These are phyloP conservation scores for Podocnemis expansa DNA, from an alignment of 2,113 vertebrate genomes.

Conservation along the genomic window DNA sequence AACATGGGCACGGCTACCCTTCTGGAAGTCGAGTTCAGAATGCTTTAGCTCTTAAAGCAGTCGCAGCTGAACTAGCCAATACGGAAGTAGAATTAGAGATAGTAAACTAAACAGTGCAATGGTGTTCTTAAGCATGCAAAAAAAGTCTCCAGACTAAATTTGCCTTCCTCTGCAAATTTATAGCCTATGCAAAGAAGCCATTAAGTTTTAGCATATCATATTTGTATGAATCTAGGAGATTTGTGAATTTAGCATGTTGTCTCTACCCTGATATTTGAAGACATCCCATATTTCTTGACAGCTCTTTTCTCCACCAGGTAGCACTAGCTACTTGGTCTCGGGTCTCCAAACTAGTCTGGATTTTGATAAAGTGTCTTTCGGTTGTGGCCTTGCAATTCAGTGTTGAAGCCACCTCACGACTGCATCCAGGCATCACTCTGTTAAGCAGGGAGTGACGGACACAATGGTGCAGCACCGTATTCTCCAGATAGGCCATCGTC, in stretches of 20 bases:
- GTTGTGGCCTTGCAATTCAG: background rate
- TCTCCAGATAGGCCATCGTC: background rate
- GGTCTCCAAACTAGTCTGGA: background rate
- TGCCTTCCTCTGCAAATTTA: background rate
- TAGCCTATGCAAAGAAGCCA: background rate
- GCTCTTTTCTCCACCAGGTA: background rate
- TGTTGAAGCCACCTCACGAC: background rate
- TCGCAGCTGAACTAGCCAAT: background rate
- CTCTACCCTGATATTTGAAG: background rate
- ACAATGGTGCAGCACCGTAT: background rate
- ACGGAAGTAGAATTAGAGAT: background rate
- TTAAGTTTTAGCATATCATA: background rate
- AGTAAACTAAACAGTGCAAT: background rate
- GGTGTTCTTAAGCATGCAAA: background rate
- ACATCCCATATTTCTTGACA: background rate
- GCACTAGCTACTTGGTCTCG: background rate
- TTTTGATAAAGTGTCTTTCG: background rate
- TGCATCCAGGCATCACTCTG: fast-evolving
- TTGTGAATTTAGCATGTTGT: background rate
- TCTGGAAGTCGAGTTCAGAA: background rate
- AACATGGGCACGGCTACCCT: no score
- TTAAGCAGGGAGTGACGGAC: background rate
- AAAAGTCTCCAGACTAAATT: background rate
- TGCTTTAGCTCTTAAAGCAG: background rate
- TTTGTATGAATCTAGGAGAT: background rate